Evolutionary conservation across 2,888 invertebrate genomes (phyloP), one percentile per base, ranked within the genome.

Genomic region (Resseliella maxima): DNA sequence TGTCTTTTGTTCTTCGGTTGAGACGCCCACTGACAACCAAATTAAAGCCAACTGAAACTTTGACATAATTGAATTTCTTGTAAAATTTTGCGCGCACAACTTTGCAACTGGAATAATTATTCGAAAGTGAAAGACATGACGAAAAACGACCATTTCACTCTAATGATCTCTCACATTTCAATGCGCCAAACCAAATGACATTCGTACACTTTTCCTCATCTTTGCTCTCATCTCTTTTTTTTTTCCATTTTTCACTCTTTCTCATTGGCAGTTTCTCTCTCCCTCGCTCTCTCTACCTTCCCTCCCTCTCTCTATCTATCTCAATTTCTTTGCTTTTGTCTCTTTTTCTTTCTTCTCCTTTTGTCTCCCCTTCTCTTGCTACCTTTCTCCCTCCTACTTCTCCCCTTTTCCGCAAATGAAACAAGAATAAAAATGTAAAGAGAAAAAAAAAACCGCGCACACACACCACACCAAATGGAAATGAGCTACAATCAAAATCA

Each of bases 91-190:
- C 50, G 50, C 50, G 50, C 50, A 15, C 0, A 72, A 72, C 1
- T 72, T n/a, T 31, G 31, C 72, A 72, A 72, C 15, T 72, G 72
- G 21, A 72, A 72, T 72, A 72, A 59, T 59, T 59, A 59, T 59
- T 31, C 72, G 6, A 59, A 59, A 59, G 59, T 6, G 50, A 41
- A 12, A 41, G 41, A 41, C 5, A 41, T 41, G 2, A 50, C 50
- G 15, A 50, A 50, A 50, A 50, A 18, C 21, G 27, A 59, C 6
- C 31, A n/a, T 72, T 31, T 72, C 31, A 15, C 72, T 18, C 31
- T 31, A 72, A 72, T 72, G 72, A 72, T 72, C 72, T 72, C 31
- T 27, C n/a, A 72, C 72, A 18, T 72, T 72, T 72, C 12, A 72
- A 72, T 72, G 72, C 35, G 31, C 72, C 72, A 35, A 15, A 72